Conservation (phyloP, 2,113 vertebrate species). For the Spheniscus mendiculus region DNA sequence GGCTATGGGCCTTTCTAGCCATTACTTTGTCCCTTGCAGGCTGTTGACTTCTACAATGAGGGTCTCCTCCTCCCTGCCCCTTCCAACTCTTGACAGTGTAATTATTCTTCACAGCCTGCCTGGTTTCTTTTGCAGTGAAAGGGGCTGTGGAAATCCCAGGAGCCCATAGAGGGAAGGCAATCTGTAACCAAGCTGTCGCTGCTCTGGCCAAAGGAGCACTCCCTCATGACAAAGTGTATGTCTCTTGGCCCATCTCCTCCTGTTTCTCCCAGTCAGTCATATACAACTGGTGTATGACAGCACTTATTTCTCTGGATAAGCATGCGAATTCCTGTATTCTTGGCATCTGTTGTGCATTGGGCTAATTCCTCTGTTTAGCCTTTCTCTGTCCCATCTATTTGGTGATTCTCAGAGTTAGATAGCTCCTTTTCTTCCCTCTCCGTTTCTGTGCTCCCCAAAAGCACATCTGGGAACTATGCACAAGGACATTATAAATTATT, state of each 20-base stretch:
- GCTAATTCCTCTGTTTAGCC: not conserved
- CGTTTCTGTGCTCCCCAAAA: not conserved
- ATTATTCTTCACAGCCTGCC: not conserved
- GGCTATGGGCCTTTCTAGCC: not conserved
- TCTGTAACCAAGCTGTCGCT: not conserved
- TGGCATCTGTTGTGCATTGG: not conserved
- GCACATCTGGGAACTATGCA: not conserved
- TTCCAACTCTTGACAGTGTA: not conserved
- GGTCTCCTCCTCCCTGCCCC: not conserved
- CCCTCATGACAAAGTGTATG: not conserved
- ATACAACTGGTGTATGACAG: not conserved
- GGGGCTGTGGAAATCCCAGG: not conserved
- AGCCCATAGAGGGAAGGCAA: not conserved
- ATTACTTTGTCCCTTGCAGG: not conserved
- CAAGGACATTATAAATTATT: not conserved
- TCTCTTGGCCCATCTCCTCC: not conserved
- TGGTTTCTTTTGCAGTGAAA: not conserved
- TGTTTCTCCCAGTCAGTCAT: not conserved
- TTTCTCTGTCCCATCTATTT: not conserved
- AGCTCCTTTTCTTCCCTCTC: not conserved
- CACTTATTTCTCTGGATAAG: not conserved
- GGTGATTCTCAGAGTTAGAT: not conserved
- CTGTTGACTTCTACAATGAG: not conserved
- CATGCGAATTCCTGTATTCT: not conserved
- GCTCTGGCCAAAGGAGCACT: not conserved